phyloP scores from a whole-genome alignment of 30 jellyfish, hydroid and myxozoan species.

The Sanderia malayensis region DNA sequence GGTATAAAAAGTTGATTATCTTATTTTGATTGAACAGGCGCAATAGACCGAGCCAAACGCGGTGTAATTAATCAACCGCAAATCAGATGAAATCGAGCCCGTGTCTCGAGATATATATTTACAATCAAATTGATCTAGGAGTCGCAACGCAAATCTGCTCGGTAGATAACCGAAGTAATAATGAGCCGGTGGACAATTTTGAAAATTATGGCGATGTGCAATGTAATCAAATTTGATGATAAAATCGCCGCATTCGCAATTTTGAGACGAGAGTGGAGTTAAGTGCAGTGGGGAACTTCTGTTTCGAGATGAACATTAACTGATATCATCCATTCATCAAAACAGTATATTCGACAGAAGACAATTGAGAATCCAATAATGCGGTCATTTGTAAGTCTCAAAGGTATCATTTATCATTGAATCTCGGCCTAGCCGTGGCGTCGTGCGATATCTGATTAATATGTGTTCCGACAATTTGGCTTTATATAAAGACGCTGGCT shows the following conservation, averaged over 20 bases:
- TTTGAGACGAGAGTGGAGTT: constrained; percentile 30
- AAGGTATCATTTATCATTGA: constrained; percentile 81
- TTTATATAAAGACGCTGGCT: constrained; percentile 41
- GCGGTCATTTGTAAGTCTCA: constrained; percentile 76
- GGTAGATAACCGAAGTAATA: constrained; percentile 52
- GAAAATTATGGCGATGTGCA: constrained; percentile 44
- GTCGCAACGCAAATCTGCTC: constrained; percentile 58
- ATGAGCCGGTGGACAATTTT: constrained; percentile 39
- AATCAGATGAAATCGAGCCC: constrained; percentile 65
- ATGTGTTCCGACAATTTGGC: constrained; percentile 79
- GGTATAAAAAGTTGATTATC: constrained; percentile 57
- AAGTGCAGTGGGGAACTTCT: too few species aligned
- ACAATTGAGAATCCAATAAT: constrained; percentile 67
- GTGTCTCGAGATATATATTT: constrained; percentile 64
- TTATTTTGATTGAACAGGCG: constrained; percentile 62
- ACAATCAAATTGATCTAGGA: constrained; percentile 60
- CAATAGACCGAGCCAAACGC: constrained; percentile 79
- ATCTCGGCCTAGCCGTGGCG: constrained; percentile 71
- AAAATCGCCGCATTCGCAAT: too few species aligned
- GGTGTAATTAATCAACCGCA: constrained; percentile 76
- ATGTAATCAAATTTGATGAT: constrained; percentile 51
- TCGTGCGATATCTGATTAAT: constrained; percentile 76
- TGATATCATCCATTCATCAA: constrained; percentile 78
- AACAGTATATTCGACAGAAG: constrained; percentile 47
- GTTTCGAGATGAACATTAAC: constrained; percentile 68